Evolutionary conservation across 2,113 vertebrate species (phyloP).

Genomic region (Poicephalus meyeri): DNA sequence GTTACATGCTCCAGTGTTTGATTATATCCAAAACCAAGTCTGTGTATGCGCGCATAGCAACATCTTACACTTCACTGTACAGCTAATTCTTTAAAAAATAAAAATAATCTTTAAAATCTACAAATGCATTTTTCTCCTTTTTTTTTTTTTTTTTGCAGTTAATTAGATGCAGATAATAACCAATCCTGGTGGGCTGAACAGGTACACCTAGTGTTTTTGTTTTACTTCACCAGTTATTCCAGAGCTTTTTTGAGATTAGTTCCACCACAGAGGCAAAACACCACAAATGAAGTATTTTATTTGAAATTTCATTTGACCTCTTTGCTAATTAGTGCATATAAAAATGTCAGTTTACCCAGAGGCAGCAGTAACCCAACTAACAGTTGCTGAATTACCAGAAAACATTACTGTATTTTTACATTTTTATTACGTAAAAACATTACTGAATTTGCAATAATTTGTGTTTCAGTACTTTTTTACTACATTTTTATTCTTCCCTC

Average conservation of each 20-base stretch:
- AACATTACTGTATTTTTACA: neutral
- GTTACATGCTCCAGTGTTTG: neutral
- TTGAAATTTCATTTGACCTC: constrained; percentile 58
- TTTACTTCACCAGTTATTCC: neutral
- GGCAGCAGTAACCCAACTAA: constrained; percentile 30
- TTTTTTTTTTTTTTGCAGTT: rapidly evolving
- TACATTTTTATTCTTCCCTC: neutral
- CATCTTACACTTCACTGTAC: neutral
- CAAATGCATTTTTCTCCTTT: neutral
- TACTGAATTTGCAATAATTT: neutral
- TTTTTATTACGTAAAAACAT: too few relatives aligned
- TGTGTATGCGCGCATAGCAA: rapidly evolving
- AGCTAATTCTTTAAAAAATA: neutral
- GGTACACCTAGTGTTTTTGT: neutral
- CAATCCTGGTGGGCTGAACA: neutral
- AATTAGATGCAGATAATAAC: neutral
- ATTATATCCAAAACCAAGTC: neutral
- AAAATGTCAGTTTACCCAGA: constrained; percentile 63
- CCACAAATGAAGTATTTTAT: constrained; percentile 15
- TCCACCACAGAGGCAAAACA: neutral
- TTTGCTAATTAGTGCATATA: constrained; percentile 67
- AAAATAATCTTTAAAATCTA: neutral
- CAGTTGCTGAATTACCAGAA: constrained; percentile 42
- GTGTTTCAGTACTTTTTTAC: neutral
- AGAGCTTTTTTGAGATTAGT: neutral